A percentile compares a stretch with the other conserved stretches of the same genome.
Evolutionary conservation across 1,140 invertebrate genomes (phyloP).

Genomic region (Ladona fulva): DNA sequence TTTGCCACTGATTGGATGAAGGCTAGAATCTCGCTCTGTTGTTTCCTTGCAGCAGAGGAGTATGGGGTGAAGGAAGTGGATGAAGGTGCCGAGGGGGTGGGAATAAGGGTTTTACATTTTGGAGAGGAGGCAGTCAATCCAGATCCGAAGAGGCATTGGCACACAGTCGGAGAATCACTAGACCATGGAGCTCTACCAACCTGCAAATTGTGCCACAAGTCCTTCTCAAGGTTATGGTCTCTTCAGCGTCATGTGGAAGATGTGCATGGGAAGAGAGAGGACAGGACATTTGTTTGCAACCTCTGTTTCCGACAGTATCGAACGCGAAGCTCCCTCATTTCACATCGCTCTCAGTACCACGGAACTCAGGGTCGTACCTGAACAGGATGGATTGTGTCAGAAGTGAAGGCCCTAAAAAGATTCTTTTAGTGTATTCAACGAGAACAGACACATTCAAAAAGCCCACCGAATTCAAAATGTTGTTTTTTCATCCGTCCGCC

Average conservation of each 20-base stretch:
- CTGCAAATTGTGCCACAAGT: conserved; percentile 42
- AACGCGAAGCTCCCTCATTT: neutral
- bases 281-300: neutral
- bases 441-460: neutral
- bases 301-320: neutral
- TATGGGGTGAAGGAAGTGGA: neutral
- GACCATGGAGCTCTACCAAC: conserved; percentile 26
- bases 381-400: neutral
- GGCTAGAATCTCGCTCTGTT: conserved; percentile 2
- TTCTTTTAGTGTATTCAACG: neutral
- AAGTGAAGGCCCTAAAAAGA: neutral
- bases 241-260: conserved; percentile 41
- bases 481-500: conserved; percentile 1
- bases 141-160: neutral
- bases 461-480: neutral
- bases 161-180: neutral
- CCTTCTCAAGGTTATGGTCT: conserved; percentile 43
- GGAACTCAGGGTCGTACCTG: neutral
- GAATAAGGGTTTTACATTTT: neutral
- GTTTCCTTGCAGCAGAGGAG: conserved; percentile 7
- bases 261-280: neutral
- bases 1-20: neutral
- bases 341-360: neutral
- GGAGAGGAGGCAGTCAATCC: neutral
- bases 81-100: neutral